Conservation (phyloP, 2,113 vertebrate species). For the Gadus macrocephalus region DNA sequence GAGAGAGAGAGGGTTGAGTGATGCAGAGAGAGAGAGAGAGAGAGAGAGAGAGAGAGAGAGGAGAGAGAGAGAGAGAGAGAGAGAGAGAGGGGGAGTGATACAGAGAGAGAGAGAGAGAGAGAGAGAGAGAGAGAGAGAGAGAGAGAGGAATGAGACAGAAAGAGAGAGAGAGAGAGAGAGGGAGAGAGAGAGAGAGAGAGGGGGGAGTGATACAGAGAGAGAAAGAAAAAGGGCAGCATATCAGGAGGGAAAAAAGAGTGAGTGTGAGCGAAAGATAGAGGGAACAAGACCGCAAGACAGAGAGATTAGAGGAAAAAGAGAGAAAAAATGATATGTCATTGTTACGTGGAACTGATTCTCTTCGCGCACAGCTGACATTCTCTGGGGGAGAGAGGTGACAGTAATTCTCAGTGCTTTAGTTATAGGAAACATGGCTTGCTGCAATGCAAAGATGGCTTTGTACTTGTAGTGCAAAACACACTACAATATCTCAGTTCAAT, state of each 20-base stretch:
- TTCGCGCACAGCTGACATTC: slow-evolving; percentile 40
- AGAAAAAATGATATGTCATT: slow-evolving; percentile 53
- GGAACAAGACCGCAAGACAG: slow-evolving; percentile 5
- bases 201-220: slow-evolving; percentile 20
- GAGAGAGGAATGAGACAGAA: slow-evolving; percentile 21
- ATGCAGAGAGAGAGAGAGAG: too few relatives aligned
- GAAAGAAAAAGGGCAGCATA: too few relatives aligned
- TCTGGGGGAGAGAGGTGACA: slow-evolving; percentile 36
- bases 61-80: too few relatives aligned
- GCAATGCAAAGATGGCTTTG: slow-evolving; percentile 22
- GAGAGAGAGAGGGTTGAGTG: not conserved
- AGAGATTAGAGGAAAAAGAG: slow-evolving; percentile 3
- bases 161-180: slow-evolving; percentile 26
- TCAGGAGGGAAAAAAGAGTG: slow-evolving; percentile 23
- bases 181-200: slow-evolving; percentile 3
- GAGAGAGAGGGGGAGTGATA: too few relatives aligned
- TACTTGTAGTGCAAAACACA: slow-evolving; percentile 35
- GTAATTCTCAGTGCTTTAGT: slow-evolving; percentile 40
- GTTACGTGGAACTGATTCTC: slow-evolving; percentile 43
- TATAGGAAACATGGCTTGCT: slow-evolving; percentile 32
- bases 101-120: slow-evolving; percentile 2
- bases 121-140: slow-evolving; percentile 15
- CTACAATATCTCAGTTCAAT: slow-evolving; percentile 1
- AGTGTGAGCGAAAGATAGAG: slow-evolving; percentile 29
- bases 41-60: too few relatives aligned